Percentiles rank a stretch among this genome's conserved stretches.
phyloP scores from a whole-genome alignment of 2,113 vertebrate species.

The Atrichornis clamosus region DNA sequence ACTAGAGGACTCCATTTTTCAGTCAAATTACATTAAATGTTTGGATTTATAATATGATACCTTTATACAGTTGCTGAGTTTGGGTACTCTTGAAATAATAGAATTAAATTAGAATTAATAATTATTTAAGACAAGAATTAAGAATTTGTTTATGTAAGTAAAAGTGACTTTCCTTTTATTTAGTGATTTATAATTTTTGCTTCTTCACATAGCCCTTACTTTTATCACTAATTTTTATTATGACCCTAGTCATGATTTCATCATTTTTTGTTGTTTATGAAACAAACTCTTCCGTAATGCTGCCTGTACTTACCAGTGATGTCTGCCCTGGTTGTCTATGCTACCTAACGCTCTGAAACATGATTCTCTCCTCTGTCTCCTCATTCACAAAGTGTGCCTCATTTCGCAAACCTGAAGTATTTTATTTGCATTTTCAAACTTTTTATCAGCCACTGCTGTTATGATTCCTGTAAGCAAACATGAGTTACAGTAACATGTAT shows the following conservation, averaged over 20 bases:
- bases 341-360: neutral
- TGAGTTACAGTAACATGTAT: neutral
- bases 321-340: neutral
- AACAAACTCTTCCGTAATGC: neutral
- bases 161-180: neutral
- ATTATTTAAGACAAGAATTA: neutral
- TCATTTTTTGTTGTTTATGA: neutral
- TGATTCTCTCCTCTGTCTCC: rapidly evolving
- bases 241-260: neutral
- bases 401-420: neutral
- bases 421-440: neutral
- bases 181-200: neutral
- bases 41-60: neutral
- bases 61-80: neutral
- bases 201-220: neutral
- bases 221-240: neutral
- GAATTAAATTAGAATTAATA: neutral
- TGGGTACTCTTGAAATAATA: neutral
- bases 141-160: neutral
- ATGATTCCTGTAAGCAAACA: neutral
- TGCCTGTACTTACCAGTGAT: neutral
- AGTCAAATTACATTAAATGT: neutral
- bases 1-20: neutral
- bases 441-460: neutral
- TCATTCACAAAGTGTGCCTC: neutral